Conservation (phyloP, 2,113 vertebrate species). For the Numenius arquata region DNA sequence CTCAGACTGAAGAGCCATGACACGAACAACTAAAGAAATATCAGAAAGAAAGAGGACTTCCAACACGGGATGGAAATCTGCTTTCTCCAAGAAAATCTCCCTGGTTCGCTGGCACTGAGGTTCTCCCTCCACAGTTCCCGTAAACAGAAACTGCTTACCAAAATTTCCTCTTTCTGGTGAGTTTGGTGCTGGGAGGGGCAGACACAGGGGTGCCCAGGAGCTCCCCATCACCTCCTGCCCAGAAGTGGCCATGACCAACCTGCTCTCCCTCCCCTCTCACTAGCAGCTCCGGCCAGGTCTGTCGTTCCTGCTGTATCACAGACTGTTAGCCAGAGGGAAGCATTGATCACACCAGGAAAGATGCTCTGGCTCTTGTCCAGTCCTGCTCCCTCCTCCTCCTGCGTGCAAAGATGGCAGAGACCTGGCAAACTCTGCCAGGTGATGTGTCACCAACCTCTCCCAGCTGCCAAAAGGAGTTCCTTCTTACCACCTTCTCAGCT, state of each 20-base stretch:
- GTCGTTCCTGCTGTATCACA: not conserved
- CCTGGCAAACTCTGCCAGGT: not conserved
- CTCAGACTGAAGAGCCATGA: conserved; percentile 71
- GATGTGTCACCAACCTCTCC: not conserved
- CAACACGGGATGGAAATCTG: not conserved
- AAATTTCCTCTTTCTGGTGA: not conserved
- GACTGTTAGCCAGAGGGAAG: not conserved
- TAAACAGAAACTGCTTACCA: not conserved
- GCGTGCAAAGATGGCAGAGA: not conserved
- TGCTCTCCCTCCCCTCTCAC: not conserved
- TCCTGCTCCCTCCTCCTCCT: not conserved
- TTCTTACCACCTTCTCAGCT: not conserved
- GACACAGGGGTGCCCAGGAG: not conserved
- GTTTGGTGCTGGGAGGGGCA: not conserved
- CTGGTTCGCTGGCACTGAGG: not conserved
- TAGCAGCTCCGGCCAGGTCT: not conserved
- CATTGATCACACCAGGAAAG: not conserved
- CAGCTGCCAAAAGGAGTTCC: not conserved
- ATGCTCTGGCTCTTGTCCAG: not conserved
- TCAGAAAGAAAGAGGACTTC: conserved; percentile 15
- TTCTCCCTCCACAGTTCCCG: not conserved
- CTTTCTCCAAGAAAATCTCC: not conserved
- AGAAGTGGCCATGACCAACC: not conserved
- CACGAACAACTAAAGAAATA: conserved; percentile 72
- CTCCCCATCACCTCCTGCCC: not conserved